Evolutionary conservation across 2,888 invertebrate genomes (phyloP).

Genomic region (Melinopterus prodromus): DNA sequence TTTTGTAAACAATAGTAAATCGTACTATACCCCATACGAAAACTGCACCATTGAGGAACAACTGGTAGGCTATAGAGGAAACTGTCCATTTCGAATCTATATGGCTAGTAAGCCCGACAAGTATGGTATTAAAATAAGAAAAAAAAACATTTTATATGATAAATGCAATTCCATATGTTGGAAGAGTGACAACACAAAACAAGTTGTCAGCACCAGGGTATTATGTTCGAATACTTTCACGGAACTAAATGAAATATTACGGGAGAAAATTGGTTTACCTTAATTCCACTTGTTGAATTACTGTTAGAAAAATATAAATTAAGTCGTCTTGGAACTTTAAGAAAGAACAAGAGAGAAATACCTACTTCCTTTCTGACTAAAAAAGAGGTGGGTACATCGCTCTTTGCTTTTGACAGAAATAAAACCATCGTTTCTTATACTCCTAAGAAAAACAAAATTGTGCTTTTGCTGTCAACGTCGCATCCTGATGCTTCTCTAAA

Average conservation of each 20-base stretch:
- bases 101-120: slow-evolving; percentile 51
- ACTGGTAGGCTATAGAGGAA: slow-evolving; percentile 43
- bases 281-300: slow-evolving; percentile 39
- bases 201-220: slow-evolving; percentile 40
- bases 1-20: too few relatives aligned
- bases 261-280: slow-evolving; percentile 42
- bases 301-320: slow-evolving; percentile 37
- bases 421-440: slow-evolving; percentile 30
- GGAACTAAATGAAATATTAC: slow-evolving; percentile 41
- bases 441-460: slow-evolving; percentile 31
- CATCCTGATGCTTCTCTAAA: slow-evolving; percentile 28
- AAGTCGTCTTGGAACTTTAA: slow-evolving; percentile 41
- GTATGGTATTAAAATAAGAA: slow-evolving; percentile 53
- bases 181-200: slow-evolving; percentile 44
- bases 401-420: slow-evolving; percentile 36
- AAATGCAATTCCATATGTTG: slow-evolving; percentile 51
- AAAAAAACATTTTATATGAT: slow-evolving; percentile 51
- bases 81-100: slow-evolving; percentile 44
- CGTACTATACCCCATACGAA: slow-evolving; percentile 39
- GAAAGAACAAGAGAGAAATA: slow-evolving; percentile 38
- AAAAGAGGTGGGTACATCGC: slow-evolving; percentile 32
- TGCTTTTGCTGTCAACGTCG: slow-evolving; percentile 28
- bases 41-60: slow-evolving; percentile 50
- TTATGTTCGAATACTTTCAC: slow-evolving; percentile 44
- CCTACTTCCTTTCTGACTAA: slow-evolving; percentile 29